Base-by-base conservation (phyloP, 2,888 invertebrate genomes). In the Athalia cordata region DNA sequence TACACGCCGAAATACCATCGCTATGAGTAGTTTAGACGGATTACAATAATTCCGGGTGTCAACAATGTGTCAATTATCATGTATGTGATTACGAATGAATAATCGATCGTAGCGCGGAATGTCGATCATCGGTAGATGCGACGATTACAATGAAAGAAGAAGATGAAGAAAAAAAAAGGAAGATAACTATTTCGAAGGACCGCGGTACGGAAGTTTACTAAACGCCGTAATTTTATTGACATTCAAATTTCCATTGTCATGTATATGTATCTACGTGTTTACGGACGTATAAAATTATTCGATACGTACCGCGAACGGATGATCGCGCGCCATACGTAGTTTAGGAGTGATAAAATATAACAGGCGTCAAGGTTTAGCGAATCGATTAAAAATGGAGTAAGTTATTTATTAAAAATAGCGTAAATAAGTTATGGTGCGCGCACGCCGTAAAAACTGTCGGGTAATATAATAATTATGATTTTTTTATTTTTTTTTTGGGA, bases 21-120 rank as follows among this genome's bases (percentile, higher is more conserved):
- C 9, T 7, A 55, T 55, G 11, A 55, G 9, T n/a, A 55, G 9
- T n/a, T 11, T 9, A 9, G 45, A 11, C 0, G 15, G 70, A 55
- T 52, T 57, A 57, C 43, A 57, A 70, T 70, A 43, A 70, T 57
- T 70, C 70, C 57, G 70, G 70, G 57, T 70, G 52, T 55, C 45
- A 45, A 70, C 29, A 70, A 70, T 70, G 29, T 70, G n/a, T 45
- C 45, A 3, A 64, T 55, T 55, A 7, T n/a, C 55, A 55, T 55
- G n/a, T 7, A 29, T 29, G 2, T 29, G 29, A 29, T 29, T 29
- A 66, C 55, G 43, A 68, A 68, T 68, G 8, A 68, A 68, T 68
- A 68, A 70, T 70, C 43, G 70, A 55, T n/a, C 2, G 55, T 29
- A 55, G 55, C n/a, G n/a, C n/a, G n/a, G n/a, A 55, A 55, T 55